Base-by-base conservation (phyloP, 1,140 invertebrate species). In the Philotrypesis tridentata region DNA sequence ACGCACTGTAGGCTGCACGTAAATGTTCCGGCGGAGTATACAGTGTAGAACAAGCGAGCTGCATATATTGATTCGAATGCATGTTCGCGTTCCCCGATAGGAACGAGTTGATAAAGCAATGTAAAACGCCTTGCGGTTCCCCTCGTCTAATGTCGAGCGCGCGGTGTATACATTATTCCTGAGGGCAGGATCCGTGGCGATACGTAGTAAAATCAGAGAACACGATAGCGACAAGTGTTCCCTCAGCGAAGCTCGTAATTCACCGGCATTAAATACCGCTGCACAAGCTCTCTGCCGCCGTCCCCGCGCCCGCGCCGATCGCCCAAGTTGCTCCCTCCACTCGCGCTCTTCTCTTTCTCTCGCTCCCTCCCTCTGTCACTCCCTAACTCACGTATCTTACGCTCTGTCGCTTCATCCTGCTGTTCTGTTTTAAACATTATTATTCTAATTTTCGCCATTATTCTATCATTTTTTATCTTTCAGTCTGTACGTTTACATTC, bases 161-260 rank as follows among this genome's bases (percentile, higher is more conserved):
- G 73, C 70, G 43, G 55, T 65, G 55, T n/a, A 76, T 65, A 29
- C 61, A 65, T 63, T 76, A 76, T 65, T 43, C 33, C 61, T 25
- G 33, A 65, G 74, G 33, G 61, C 40, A 23, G 25, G n/a, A 75
- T 75, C 29, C 40, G 7, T 31, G 27, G 48, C 55, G 73, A 75
- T 75, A 37, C 73, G 23, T 37, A 37, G 73, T 75, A 75, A 75
- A 75, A 75, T 75, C 55, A 63, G 73, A 29, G 61, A 76, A 76
- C 74, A 76, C 25, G 74, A 76, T 76, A 76, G 61, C 74, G 74
- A 76, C 74, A 76, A 76, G 74, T 76, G 74, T 76, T 76, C 60
- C 74, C 74, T 27, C 23, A 40, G 74, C 74, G 60, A 21, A 2
- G 60, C 74, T 65, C 61, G 61, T 76, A 65, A 76, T 76, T 83